Evolutionary conservation across 2,113 vertebrate species (phyloP).

Genomic region (Nibea coibor): DNA sequence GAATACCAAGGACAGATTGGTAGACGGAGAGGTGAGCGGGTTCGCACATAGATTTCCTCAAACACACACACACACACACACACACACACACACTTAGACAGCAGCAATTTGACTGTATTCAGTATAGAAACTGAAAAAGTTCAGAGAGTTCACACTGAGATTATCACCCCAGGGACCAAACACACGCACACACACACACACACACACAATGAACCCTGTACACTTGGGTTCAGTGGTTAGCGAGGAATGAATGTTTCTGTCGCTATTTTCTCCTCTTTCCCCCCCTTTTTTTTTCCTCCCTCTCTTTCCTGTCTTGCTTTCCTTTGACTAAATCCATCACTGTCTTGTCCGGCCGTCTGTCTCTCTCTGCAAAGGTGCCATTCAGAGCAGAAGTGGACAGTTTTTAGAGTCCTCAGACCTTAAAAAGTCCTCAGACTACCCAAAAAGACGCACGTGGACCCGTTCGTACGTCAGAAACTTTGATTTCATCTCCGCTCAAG

Average conservation of each 20-base stretch:
- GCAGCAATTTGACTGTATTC: background rate
- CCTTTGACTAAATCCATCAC: background rate
- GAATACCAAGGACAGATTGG: conserved; percentile 48
- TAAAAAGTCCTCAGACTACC: background rate
- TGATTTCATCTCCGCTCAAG: background rate
- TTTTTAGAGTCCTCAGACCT: background rate
- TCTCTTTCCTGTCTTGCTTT: background rate
- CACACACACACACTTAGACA: background rate
- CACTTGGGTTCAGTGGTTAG: background rate
- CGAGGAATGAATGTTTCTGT: conserved; percentile 9
- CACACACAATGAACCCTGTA: background rate
- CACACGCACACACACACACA: background rate
- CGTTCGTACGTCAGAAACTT: too few species aligned
- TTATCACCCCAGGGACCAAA: background rate
- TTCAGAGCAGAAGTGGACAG: background rate
- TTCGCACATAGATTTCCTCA: conserved; percentile 26
- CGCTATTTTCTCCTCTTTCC: background rate
- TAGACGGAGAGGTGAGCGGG: conserved; percentile 40
- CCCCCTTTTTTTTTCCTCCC: background rate
- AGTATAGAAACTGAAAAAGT: background rate
- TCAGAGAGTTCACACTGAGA: conserved; percentile 33
- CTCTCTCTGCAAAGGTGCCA: background rate
- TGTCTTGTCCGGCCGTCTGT: background rate
- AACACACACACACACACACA: too few species aligned
- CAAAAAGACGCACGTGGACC: background rate